Evolutionary conservation across 2,888 invertebrate species (phyloP), one percentile per base, ranked within the genome.

Genomic region (Cataglyphis cursor): DNA sequence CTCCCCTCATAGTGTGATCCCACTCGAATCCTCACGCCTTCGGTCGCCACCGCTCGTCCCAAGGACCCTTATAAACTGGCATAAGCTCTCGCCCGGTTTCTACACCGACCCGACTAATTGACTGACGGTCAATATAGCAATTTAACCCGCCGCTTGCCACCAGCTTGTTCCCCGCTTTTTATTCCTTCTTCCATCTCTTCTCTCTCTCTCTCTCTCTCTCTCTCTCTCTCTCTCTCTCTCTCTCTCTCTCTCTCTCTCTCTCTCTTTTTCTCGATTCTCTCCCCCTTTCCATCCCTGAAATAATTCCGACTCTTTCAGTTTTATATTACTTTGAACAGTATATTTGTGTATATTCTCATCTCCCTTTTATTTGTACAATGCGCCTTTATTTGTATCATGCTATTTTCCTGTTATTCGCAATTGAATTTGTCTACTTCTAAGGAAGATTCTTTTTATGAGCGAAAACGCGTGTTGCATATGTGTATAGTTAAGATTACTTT

Each of bases 51-150:
- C 68, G 85, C 78, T 82, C 65, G 80, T 80, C 38, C 81, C 87
- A 84, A 84, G 82, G 82, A 78, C 70, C 86, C 82, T 82, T 82
- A 74, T 78, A 74, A 84, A 87, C 81, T 84, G 81, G 84, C 87
- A 82, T 84, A 88, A 86, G 88, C 89, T 86, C 81, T 86, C 81
- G 72, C 35, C 81, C 64, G 64, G 66, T 81, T 83, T 87, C 85
- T 76, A 74, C 85, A 70, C 61, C 75, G 85, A 54, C 54, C 57
- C 83, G 85, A 85, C 88, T 91, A 91, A 91, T 91, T 91, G 88
- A 91, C 90, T 84, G 85, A 85, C 82, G 88, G 87, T 87, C 89
- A 89, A 91, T 90, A 86, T 89, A 91, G 89, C 90, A 89, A 90
- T 90, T 91, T 89, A 85, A 83, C 85, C 90, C 80, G 82, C 85